Base-by-base conservation (phyloP, 2,888 invertebrate genomes). In the Dinocampus coccinellae region DNA sequence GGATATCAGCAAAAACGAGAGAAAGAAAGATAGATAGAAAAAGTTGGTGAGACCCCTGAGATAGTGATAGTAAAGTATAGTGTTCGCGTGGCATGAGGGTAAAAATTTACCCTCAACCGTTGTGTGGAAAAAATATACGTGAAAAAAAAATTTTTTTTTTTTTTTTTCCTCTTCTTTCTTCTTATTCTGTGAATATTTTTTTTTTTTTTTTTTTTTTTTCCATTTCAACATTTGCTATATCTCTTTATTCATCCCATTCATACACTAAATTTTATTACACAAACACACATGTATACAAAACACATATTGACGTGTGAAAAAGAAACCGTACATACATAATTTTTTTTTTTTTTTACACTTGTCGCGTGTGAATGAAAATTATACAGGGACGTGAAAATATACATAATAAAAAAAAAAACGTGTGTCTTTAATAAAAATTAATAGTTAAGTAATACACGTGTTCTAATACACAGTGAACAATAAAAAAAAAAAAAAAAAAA, bases 51-150 rank as follows among this genome's bases (percentile, higher is more conserved):
- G 62, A 42, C 47, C 47, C 55, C 53, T 55, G 53, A 29, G 61
- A 61, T 71, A 60, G 61, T 71, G 58, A 34, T 61, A 55, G 68
- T 69, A 65, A 33, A 67, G 58, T 42, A 63, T 62, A 66, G 63
- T 62, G 63, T 55, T 68, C 24, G 24, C n/a, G 39, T 34, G n/a
- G 34, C 65, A 62, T 47, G 55, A 34, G 64, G 60, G 61, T 58
- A 53, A n/a, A n/a, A 58, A 69, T 55, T 60, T 53, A 61, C 69
- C 65, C 73, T 69, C 69, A 39, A 65, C 61, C 66, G 42, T 69
- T 47, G 58, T 36, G 65, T 65, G 33, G 24, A 20, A 67, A 62
- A 72, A 57, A 72, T 53, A 42, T 22, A 67, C 24, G 29, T 24
- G n/a, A 3, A 22, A 36, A n/a, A n/a, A n/a, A n/a, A n/a, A n/a